Base-by-base conservation (phyloP, 2,888 invertebrate species). In the Lissocephala sabroskyi region DNA sequence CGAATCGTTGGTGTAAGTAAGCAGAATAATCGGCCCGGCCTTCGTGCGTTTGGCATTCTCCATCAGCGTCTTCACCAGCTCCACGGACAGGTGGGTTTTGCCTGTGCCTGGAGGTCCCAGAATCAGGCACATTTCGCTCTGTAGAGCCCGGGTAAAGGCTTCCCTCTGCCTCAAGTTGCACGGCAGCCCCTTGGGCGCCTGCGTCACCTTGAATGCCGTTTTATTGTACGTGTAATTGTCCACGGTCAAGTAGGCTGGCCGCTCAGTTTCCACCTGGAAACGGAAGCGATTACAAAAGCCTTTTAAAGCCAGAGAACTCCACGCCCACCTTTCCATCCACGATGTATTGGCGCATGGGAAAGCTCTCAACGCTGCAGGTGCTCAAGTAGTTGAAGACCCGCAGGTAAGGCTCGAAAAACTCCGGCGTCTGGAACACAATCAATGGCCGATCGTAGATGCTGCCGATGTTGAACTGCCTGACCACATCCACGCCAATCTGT, bases 101-200 rank as follows among this genome's bases (percentile, higher is more conserved):
- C 95, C 95, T 0, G 95, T 95, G 1, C 95, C 95, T 0, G 95
- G 95, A 0, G 95, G 95, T 0, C 95, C 95, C 86, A 95, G 95
- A 53, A 95, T 92, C 0, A 94, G 87, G 0, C 89, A 89, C 58
- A 95, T 89, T 82, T 94, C 91, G 68, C 88, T 86, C 0, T 88
- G 90, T 1, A 95, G 73, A 0, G 92, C 92, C 26, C 88, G 86
- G 61, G 87, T 86, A 65, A 89, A 89, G 0, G 95, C 94, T 29
- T 82, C 77, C 52, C 86, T 82, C 83, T 95, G 95, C 1, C 89
- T 88, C 4, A 85, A 79, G 79, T 94, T 92, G 2, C 94, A 83
- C 7, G 62, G 45, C 1, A 68, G n/a, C 1, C 57, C 44, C 19
- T 39, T 43, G 0, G 90, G 89, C 87, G 53, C 49, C 1, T 59